These are phyloP conservation scores for Chymomyza caudatula DNA, from an alignment of 2,888 invertebrate species.

Conservation along the genomic window DNA sequence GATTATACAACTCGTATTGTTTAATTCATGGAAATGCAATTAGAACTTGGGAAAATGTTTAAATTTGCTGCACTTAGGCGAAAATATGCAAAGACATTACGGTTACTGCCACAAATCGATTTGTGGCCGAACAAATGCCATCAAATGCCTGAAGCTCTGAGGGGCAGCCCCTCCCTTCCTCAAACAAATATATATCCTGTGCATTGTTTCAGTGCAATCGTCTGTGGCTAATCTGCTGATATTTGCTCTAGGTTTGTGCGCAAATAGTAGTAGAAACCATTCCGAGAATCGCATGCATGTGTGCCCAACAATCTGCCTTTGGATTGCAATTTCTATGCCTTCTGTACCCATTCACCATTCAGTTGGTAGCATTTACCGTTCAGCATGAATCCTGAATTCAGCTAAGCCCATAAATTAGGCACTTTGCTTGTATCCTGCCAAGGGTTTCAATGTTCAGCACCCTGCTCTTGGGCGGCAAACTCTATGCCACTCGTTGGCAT, in stretches of 20 bases:
- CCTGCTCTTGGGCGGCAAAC: neutral
- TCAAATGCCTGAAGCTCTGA: conserved; percentile 23
- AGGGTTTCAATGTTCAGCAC: conserved; percentile 50
- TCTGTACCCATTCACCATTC: neutral
- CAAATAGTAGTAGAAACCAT: neutral
- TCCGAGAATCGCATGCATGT: neutral
- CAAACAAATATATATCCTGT: conserved; percentile 26
- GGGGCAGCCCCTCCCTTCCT: conserved; percentile 6
- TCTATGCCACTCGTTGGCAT: conserved; percentile 2
- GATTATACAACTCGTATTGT: neutral
- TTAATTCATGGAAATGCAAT: conserved; percentile 17
- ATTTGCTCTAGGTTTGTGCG: conserved; percentile 46
- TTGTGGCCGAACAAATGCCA: conserved; percentile 18
- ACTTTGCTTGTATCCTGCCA: conserved; percentile 43
- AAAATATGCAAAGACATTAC: neutral
- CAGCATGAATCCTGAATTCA: conserved; percentile 26
- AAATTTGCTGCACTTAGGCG: neutral
- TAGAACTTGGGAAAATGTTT: conserved; percentile 6
- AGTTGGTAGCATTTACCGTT: too few relatives aligned
- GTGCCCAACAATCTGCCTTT: neutral
- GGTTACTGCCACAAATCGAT: conserved; percentile 32
- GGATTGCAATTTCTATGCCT: neutral
- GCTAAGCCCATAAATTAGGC: conserved; percentile 59
- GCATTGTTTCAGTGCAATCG: conserved; percentile 68
- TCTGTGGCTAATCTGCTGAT: conserved; percentile 65